Evolutionary conservation across 2,797 vertebrate genomes (phyloP), one percentile per base, ranked within the genome.

Genomic region (Hoplostethus atlanticus): DNA sequence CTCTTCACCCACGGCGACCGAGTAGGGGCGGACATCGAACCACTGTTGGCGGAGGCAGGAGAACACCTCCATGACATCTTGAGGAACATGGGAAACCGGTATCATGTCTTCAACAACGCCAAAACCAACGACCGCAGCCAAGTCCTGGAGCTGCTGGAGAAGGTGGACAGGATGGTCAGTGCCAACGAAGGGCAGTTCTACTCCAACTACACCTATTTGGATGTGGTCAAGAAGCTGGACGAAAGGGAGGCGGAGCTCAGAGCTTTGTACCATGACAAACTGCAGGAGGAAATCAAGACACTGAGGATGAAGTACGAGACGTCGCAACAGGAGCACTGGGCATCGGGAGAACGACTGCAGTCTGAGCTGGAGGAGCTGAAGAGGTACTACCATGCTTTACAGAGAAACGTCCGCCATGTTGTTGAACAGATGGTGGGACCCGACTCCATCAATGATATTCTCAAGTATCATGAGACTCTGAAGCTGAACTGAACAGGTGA

Each of bases 61-160:
- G 36, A 40, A 12, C 54, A 83, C 31, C 76, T 87, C 3, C 42
- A 52, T 46, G 0, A 6, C 0, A n/a, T 86, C 7, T n/a, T 87
- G 16, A 5, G 0, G 3, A 56, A 15, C 1, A 76, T 44, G 16
- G 51, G 55, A 28, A 16, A 58, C 47, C 73, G 84, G 9, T 73
- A 13, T 17, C 78, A 81, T 2, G 5, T 80, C 11, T 36, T 86
- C 17, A 78, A 83, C 69, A 85, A 76, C 21, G 57, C 12, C 6
- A 5, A 34, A 2, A 15, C 16, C 7, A 42, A 71, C 5, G 56
- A 84, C 0, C 62, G 71, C 0, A 9, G 3, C 0, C 81, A 83
- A 57, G 77, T 87, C 50, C 56, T 77, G 1, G 48, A 71, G 31
- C 64, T 88, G 3, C 57, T 88, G 52, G 12, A 57, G n/a, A 74